Evolutionary conservation across 2,797 vertebrate species (phyloP), one percentile per base, ranked within the genome.

Genomic region (Enteromius unitaeniatus): DNA sequence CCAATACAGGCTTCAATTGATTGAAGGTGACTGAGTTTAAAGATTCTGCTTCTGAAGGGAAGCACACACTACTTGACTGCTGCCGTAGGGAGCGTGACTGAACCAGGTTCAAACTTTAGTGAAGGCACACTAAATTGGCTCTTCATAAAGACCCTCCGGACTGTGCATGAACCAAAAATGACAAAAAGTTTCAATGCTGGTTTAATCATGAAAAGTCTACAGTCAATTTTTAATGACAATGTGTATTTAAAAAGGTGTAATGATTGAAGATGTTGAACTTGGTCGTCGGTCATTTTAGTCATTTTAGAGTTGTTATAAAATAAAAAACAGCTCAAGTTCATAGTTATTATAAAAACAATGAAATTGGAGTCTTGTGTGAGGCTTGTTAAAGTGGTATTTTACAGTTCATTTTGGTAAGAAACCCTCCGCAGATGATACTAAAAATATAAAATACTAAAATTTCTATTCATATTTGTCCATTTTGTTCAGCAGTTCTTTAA

Each of bases 1-100:
- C 83, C 83, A 73, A 85, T 85, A 81, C 69, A 70, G 72, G 55
- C 62, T 70, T 68, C 53, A 75, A 80, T 74, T 82, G 87, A 87
- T 85, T 85, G 84, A 82, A 84, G 69, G 62, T 64, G 78, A 74
- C 68, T 78, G n/a, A 21, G 69, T 78, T 69, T 81, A 82, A 85
- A 80, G 85, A 82, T 83, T 76, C 64, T 8, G 62, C 85, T 82
- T 68, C 45, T 26, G 75, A 79, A 67, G 73, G 47, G 60, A 83
- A 69, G 74, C 26, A 49, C 49, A 84, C n/a, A 78, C 76, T 53
- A 67, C 62, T 79, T 75, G 85, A 73, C 76, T 79, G 60, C 69
- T 60, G 77, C 76, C 26, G 19, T 79, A 60, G 60, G 67, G 81
- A 87, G 37, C 65, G 13, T 78, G 21, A 64, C 37, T 37, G 65